phyloP scores from a whole-genome alignment of 1,140 invertebrate genomes.

The Trichonephila inaurata region DNA sequence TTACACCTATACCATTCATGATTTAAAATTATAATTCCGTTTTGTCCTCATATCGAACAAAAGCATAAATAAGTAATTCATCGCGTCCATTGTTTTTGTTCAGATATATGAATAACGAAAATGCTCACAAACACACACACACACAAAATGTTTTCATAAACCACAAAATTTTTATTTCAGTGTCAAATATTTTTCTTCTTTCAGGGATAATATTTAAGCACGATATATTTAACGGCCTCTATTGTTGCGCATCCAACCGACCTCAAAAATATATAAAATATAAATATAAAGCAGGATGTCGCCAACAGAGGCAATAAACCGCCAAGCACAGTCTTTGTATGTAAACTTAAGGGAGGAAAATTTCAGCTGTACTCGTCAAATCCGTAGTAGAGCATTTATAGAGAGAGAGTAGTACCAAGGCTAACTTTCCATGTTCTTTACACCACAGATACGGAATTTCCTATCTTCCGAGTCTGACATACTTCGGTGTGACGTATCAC shows the following conservation, averaged over 20 bases:
- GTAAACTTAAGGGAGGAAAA: not conserved
- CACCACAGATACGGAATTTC: conserved; percentile 40
- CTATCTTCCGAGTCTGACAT: conserved; percentile 68
- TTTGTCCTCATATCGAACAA: not conserved
- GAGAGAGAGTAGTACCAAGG: conserved; percentile 49
- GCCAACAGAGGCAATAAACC: conserved; percentile 7
- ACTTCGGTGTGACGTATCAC: conserved; percentile 57
- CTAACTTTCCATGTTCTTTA: conserved; percentile 50
- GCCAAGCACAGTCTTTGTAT: not conserved
- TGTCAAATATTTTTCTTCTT: not conserved
- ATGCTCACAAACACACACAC: not conserved
- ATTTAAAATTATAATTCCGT: not conserved
- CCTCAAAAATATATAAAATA: too few relatives aligned
- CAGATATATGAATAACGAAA: not conserved
- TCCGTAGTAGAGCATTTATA: conserved; percentile 22
- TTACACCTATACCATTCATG: not conserved
- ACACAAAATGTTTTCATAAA: not conserved
- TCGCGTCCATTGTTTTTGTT: not conserved
- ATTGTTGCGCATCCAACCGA: too few relatives aligned
- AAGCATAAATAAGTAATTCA: not conserved
- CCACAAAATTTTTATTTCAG: not conserved
- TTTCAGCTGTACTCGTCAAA: not conserved
- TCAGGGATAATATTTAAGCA: too few relatives aligned
- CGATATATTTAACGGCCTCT: too few relatives aligned
- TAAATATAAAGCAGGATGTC: too few relatives aligned